Evolutionary conservation across 2,113 vertebrate species (phyloP).

Genomic region (Rhinoderma darwinii): DNA sequence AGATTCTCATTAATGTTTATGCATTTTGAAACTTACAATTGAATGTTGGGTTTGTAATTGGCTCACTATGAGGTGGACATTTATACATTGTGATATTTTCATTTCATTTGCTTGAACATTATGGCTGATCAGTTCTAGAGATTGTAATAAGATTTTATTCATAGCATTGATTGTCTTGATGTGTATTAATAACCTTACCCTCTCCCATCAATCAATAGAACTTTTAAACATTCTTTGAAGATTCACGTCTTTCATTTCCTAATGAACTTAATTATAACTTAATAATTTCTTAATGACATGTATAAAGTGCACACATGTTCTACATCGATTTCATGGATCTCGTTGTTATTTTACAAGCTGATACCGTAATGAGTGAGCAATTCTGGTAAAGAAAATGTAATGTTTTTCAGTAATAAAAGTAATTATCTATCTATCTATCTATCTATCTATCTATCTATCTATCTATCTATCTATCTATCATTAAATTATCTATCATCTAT

Average conservation of each 20-base stretch:
- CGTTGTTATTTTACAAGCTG: not conserved
- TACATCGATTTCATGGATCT: not conserved
- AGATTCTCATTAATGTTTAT: not conserved
- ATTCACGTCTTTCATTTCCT: not conserved
- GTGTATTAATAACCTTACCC: not conserved
- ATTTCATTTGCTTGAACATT: not conserved
- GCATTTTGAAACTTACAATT: not conserved
- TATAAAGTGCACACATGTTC: not conserved
- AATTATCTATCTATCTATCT: not conserved
- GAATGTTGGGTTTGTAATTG: not conserved
- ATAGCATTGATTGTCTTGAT: constrained; percentile 4
- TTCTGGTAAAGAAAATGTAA: not conserved
- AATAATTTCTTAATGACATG: constrained; percentile 11
- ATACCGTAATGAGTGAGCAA: not conserved
- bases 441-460: no score
- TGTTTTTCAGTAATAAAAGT: no score
- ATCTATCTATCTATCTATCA: no score
- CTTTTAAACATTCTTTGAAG: not conserved
- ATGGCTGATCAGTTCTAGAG: not conserved
- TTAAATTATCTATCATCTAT: no score
- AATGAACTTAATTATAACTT: not conserved
- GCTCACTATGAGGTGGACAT: not conserved
- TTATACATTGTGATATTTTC: not conserved
- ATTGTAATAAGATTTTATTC: not conserved
- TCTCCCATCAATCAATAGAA: not conserved